Base-by-base conservation (phyloP, 1,140 invertebrate species). In the Micrasema minimum region DNA sequence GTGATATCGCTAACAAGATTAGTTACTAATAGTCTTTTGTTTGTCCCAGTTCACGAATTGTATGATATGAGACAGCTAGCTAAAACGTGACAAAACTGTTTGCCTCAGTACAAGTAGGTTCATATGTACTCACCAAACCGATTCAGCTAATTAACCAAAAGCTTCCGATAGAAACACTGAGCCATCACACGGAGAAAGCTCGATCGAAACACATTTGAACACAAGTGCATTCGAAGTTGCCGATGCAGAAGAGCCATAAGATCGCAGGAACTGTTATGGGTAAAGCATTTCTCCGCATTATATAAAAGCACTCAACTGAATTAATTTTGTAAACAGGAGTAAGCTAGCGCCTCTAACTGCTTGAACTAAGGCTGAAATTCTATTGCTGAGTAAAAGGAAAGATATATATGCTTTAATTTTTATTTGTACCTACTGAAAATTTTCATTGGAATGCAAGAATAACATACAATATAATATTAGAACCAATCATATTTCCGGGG, bases 301-400 rank as follows among this genome's bases (percentile, higher is more conserved):
- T 20, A 1, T 16, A 31, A 64, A 64, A 64, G 59, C 59, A 64
- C 59, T 64, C 59, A 46, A 46, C 59, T 46, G 22, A 64, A 64
- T 64, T 64, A 64, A 64, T 64, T 64, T 64, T 64, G 59, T 46
- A 64, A 64, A 64, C 59, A 64, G 16, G 31, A 64, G 22, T 64
- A 31, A 64, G 20, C 38, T 41, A 23, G 23, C 59, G 2, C 9
- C 14, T 41, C 37, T 59, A 18, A 41, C n/a, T 11, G 23, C 51
- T 37, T 12, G 51, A 38, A 14, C 11, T 16, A n/a, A 10, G 16
- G 55, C n/a, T 59, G 37, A 18, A 20, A 59, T 59, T 59, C 55
- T 41, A 59, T 59, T 43, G 10, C 55, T 41, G 55, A 59, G 10
- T 59, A 43, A 38, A 43, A 59, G 18, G 16, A 16, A 41, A 11